Percentiles rank a stretch among this genome's conserved stretches.
phyloP scores from a whole-genome alignment of 2,113 vertebrate genomes.

The Syrmaticus mikado region DNA sequence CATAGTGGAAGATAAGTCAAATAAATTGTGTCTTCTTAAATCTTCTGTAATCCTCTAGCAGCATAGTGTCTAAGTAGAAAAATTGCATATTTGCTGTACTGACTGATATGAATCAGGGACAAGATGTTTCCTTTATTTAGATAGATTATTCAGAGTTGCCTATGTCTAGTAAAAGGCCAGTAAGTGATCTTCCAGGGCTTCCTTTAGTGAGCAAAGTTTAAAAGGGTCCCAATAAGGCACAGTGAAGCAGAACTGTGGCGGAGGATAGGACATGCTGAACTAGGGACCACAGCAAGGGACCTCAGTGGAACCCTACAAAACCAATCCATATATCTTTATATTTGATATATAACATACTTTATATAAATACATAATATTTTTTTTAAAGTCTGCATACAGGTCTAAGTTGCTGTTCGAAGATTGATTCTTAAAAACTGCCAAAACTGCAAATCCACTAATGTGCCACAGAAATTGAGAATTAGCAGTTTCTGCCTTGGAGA shows the following conservation, averaged over 20 bases:
- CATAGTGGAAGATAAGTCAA: not conserved
- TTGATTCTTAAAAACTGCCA: not conserved
- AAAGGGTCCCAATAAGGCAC: not conserved
- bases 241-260: not conserved
- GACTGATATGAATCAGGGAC: not conserved
- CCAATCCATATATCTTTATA: not conserved
- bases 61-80: not conserved
- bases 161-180: not conserved
- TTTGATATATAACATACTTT: not conserved
- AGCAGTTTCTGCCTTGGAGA: not conserved
- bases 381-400: not conserved
- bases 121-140: not conserved
- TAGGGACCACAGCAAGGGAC: not conserved
- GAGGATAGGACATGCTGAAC: not conserved
- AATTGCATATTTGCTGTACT: not conserved
- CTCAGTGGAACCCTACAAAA: not conserved
- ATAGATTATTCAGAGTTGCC: not conserved
- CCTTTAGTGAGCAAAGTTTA: not conserved
- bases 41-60: not conserved
- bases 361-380: not conserved
- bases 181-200: not conserved
- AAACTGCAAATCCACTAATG: not conserved
- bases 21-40: not conserved
- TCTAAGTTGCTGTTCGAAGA: not conserved
- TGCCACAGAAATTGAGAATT: not conserved